phyloP scores from a whole-genome alignment of 1,140 invertebrate genomes.

The Tetraneura akinire region DNA sequence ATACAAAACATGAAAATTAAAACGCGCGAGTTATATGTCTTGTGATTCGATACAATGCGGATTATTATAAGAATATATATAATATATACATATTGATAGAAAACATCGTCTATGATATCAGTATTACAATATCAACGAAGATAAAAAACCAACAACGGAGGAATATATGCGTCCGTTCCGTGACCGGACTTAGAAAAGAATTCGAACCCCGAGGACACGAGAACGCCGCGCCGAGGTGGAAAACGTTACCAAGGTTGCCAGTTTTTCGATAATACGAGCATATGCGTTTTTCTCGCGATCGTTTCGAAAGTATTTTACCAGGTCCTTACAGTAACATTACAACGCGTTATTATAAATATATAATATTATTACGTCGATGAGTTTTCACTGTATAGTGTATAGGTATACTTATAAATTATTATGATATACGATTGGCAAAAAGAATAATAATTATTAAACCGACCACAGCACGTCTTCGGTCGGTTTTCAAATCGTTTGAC shows the following conservation, averaged over 20 bases:
- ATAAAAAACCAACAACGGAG: slow-evolving; percentile 4
- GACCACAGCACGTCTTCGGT: slow-evolving; percentile 14
- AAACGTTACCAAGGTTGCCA: slow-evolving; percentile 19
- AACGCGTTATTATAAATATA: not conserved
- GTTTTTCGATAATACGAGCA: slow-evolving; percentile 20
- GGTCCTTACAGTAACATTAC: not conserved
- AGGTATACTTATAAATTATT: too few species aligned
- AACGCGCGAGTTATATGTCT: too few species aligned
- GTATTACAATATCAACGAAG: not conserved
- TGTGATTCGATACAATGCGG: too few species aligned
- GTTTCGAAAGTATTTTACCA: not conserved
- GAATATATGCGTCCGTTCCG: slow-evolving; percentile 22
- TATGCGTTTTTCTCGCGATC: not conserved
- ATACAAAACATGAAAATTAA: too few species aligned
- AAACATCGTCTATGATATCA: not conserved
- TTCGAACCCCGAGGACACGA: slow-evolving; percentile 33
- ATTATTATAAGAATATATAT: too few species aligned
- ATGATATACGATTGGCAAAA: not conserved
- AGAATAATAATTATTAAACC: not conserved
- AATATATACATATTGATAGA: not conserved
- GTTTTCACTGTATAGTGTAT: not conserved
- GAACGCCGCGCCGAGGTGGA: not conserved
- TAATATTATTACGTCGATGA: not conserved
- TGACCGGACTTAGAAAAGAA: slow-evolving; percentile 40
- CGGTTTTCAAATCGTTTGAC: not conserved